These are phyloP conservation scores for Alcedo atthis DNA, from an alignment of 2,797 vertebrate species.

Conservation along the genomic window DNA sequence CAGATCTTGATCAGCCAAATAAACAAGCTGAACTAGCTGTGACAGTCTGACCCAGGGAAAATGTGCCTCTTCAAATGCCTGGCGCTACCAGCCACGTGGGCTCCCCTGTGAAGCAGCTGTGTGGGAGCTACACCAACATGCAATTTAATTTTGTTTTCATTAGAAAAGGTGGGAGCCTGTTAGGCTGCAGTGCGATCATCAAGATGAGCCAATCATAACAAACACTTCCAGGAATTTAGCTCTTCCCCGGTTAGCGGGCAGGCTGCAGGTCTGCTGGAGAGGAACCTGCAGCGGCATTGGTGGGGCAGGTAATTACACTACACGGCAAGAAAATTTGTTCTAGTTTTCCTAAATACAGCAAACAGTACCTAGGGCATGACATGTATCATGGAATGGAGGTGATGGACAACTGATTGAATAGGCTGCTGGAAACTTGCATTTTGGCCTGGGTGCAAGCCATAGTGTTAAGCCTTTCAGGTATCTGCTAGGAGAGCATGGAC, in stretches of 20 bases:
- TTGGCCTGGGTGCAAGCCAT: not conserved
- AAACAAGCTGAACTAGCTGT: not conserved
- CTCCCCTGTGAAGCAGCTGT: not conserved
- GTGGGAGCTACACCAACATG: not conserved
- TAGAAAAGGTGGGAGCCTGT: not conserved
- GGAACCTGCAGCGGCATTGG: not conserved
- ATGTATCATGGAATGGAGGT: not conserved
- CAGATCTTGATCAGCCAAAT: not conserved
- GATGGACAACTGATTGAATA: not conserved
- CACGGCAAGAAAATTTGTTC: not conserved
- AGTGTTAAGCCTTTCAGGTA: not conserved
- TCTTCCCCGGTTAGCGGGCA: not conserved
- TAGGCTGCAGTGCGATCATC: not conserved
- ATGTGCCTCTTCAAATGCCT: not conserved
- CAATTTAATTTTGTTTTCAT: not conserved
- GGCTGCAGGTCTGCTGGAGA: not conserved
- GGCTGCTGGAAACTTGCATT: not conserved
- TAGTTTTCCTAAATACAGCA: not conserved
- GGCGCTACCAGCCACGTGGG: not conserved
- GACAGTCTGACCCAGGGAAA: not conserved
- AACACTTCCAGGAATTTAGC: conserved; percentile 19
- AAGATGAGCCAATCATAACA: not conserved
- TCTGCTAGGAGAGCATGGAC: not conserved
- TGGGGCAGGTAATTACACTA: not conserved
- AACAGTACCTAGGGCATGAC: not conserved